Evolutionary conservation across 37 sponge, comb jelly and placozoan species (phyloP).

Genomic region (Geodia barretti): DNA sequence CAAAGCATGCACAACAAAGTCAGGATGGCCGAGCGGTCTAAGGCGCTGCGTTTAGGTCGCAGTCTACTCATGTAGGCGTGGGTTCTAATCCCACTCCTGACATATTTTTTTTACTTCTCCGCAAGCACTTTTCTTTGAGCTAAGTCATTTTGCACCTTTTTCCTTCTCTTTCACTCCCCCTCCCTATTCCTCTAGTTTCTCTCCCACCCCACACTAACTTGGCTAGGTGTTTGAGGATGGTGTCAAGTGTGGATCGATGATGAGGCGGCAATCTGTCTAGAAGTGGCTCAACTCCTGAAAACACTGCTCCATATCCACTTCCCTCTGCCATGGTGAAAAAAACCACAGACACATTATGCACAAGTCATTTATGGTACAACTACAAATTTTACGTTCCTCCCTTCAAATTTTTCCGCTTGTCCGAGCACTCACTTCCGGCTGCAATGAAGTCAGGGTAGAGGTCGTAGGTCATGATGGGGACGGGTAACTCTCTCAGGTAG

Average conservation of each 20-base stretch:
- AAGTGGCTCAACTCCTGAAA: conserved; percentile 12
- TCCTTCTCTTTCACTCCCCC: neutral
- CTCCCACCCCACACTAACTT: conserved; percentile 37
- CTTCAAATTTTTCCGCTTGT: no score
- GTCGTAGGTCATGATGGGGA: conserved; percentile 75
- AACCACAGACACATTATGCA: neutral
- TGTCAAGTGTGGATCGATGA: conserved; percentile 54
- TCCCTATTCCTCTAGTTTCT: neutral
- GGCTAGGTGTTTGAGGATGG: conserved; percentile 56
- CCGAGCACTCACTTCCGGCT: conserved; percentile 72
- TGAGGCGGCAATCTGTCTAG: conserved; percentile 51
- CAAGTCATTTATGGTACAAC: no score
- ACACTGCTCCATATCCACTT: conserved; percentile 1
- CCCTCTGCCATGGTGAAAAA: conserved; percentile 7
- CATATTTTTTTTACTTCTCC: no score
- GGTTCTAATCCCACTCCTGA: no score
- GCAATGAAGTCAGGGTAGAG: conserved; percentile 64
- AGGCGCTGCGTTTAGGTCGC: no score
- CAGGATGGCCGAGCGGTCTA: no score
- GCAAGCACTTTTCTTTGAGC: no score
- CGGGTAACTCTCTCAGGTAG: conserved; percentile 84
- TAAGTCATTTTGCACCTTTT: neutral
- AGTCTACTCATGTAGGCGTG: no score
- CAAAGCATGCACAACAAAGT: no score
- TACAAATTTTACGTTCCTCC: no score